A percentile compares a stretch with the other conserved stretches of the same genome.
These are phyloP conservation scores for Dasyornis broadbenti DNA, from an alignment of 2,113 vertebrate species.

Conservation along the genomic window DNA sequence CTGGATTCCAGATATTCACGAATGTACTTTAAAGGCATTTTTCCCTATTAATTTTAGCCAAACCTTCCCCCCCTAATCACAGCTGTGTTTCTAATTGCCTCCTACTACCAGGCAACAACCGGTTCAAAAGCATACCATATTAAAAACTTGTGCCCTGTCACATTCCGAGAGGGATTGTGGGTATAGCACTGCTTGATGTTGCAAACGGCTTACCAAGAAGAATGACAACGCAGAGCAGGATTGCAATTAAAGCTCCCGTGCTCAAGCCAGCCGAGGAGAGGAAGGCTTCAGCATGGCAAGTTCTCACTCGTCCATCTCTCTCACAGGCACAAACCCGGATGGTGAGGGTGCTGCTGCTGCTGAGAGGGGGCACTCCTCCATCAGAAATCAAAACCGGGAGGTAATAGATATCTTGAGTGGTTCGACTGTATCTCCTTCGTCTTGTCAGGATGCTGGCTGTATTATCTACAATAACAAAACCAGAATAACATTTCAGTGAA, in stretches of 20 bases:
- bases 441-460: constrained; percentile 83
- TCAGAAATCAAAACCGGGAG: constrained; percentile 90
- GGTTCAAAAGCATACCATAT: not conserved
- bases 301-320: constrained; percentile 78
- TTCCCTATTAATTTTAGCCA: not conserved
- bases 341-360: constrained; percentile 90
- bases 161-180: not conserved
- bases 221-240: constrained; percentile 94
- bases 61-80: constrained; percentile 1
- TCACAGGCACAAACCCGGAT: constrained; percentile 90
- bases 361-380: constrained; percentile 87
- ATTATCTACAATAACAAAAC: constrained; percentile 78
- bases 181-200: fast-evolving
- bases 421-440: constrained; percentile 82
- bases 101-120: not conserved
- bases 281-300: constrained; percentile 91
- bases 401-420: constrained; percentile 85
- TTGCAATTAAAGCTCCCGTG: constrained; percentile 94
- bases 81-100: constrained; percentile 4
- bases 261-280: constrained; percentile 92
- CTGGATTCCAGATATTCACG: not conserved
- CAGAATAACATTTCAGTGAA: constrained; percentile 26
- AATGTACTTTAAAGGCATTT: constrained; percentile 3
- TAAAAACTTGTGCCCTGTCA: not conserved
- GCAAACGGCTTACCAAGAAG: constrained; percentile 83